Evolutionary conservation across 2,797 vertebrate species (phyloP), one percentile per base, ranked within the genome.

Genomic region (Coreius guichenoti): DNA sequence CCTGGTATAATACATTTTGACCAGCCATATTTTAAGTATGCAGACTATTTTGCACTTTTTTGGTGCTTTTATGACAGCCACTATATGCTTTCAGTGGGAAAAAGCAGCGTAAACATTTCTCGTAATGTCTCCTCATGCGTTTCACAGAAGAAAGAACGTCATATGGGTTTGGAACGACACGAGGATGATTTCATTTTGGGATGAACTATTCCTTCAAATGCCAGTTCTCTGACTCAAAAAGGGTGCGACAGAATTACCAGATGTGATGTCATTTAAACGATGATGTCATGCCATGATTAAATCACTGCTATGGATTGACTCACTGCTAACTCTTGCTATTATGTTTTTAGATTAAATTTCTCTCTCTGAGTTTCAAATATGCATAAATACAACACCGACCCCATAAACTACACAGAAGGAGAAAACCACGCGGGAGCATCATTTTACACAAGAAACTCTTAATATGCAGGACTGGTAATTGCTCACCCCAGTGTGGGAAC

Each of bases 391-490:
- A 31, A 58, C 36, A n/a, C 12, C 16, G 16, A 23, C 13, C 13
- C 13, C n/a, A 14, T 33, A 39, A 54, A 56, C 31, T 58, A 86
- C 45, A 75, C 16, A 76, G 49, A 82, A 80, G 72, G 54, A 85
- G 29, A 86, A 73, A 82, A 83, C 93, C 95, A 95, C 91, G 93
- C 94, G 93, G 94, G 94, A 96, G 96, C 95, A 95, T 97, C 97
- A 97, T 96, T 98, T 97, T 97, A 97, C 97, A 97, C 97, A 97
- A 97, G 96, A 96, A 95, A 96, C 94, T 96, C 96, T 97, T 97
- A 96, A 95, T 96, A 98, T 97, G 97, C 97, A 97, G 95, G 94
- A 93, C 94, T 95, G 92, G 96, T 98, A 98, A 98, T 97, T 98
- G 97, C 98, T 98, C 97, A 95, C 96, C 92, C 95, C 95, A 94